Base-by-base conservation (phyloP, 1,140 invertebrate species). In the Oncopodura yosiiana region DNA sequence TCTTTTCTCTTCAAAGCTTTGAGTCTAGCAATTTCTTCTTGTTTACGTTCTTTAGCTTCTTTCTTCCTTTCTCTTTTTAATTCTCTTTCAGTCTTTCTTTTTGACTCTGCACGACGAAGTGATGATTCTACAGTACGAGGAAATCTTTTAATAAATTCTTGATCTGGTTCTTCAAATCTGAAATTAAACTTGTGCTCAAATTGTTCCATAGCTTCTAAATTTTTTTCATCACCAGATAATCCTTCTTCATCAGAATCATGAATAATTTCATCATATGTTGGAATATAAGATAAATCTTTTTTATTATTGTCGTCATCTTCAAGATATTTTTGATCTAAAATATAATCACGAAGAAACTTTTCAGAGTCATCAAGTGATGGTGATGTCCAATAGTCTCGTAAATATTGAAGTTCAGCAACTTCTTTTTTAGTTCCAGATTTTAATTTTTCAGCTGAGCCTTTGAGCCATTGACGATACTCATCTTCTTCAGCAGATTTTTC, bases 141-240 rank as follows among this genome's bases (percentile, higher is more conserved):
- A 76, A 87, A 96, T 16, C 85, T 74, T 74, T 91, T 91, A 18
- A 91, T 79, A 75, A 93, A 94, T 65, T 95, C 87, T 45, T 83
- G 78, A 73, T 95, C 93, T 1, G 93, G 93, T 71, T 97, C 92
- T 73, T 98, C 91, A 73, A 86, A 98, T 62, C 94, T 78, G 69
- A 94, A 95, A 73, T 97, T 96, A 67, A 86, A 97, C 66, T 95
- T 94, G 29, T 87, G 78, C 67, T 97, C 94, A 76, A 95, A 97
- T 70, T 86, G 78, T 41, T 89, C 86, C 14, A 90, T 74, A 58
- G 80, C 77, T 42, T 75, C 71, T 1, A 77, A 58, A 14, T 73
- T 64, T 60, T 78, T 72, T 66, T 94, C 88, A 70, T 94, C 87
- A 58, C 86, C 87, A 1, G 84, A 86, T 49, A 87, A 71, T 30